phyloP scores from a whole-genome alignment of 2,888 invertebrate species.

The Hydroisotoma schaefferi region DNA sequence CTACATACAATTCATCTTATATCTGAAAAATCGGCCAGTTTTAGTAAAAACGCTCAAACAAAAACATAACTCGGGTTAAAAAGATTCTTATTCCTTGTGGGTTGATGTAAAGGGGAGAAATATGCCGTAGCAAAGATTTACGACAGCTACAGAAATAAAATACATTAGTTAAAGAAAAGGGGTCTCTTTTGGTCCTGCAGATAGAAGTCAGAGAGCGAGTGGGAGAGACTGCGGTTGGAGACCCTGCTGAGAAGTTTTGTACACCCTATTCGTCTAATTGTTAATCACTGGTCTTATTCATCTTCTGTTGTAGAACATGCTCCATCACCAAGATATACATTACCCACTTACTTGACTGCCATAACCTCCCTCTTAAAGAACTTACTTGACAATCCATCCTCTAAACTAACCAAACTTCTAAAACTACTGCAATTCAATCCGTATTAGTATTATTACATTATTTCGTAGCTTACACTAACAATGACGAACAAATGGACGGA shows the following conservation, averaged over 20 bases:
- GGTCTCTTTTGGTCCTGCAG: too few relatives aligned
- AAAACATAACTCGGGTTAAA: too few relatives aligned
- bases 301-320: constrained; percentile 13
- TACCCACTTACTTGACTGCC: neutral
- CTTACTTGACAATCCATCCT: neutral
- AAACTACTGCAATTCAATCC: too few relatives aligned
- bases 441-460: too few relatives aligned
- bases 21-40: too few relatives aligned
- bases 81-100: too few relatives aligned
- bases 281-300: constrained; percentile 29
- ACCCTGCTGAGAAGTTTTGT: constrained; percentile 19
- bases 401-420: too few relatives aligned
- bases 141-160: constrained; percentile 8
- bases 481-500: too few relatives aligned
- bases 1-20: too few relatives aligned
- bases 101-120: too few relatives aligned
- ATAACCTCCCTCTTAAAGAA: constrained; percentile 2
- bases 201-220: constrained; percentile 2
- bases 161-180: constrained; percentile 2
- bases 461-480: too few relatives aligned
- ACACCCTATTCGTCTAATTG: constrained; percentile 37
- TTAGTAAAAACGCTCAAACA: too few relatives aligned
- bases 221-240: constrained; percentile 16
- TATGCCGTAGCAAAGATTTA: constrained; percentile 10
- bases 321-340: neutral